Evolutionary conservation across 2,888 invertebrate genomes (phyloP), one percentile per base, ranked within the genome.

Genomic region (Tipula confusa): DNA sequence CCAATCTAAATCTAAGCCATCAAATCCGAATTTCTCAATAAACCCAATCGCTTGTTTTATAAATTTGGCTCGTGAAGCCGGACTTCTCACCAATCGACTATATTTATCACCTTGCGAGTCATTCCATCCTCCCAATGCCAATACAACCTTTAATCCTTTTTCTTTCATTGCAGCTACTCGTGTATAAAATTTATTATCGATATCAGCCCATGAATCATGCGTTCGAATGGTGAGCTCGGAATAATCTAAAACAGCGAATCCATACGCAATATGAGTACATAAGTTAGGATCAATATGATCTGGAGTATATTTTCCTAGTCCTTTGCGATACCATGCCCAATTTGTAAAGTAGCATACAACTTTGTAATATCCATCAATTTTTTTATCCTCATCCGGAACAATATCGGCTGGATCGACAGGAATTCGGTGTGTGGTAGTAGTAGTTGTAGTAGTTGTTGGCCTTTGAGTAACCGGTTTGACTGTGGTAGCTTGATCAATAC

Each of bases 71-170:
- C 97, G 92, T 0, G 95, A 93, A 0, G 92, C 88, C 0, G 95
- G 93, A 87, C 92, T 94, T 86, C 96, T 95, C 0, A 96, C 97
- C 28, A 97, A 88, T 84, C 94, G 92, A 29, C 96, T 96, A 89
- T 97, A 97, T 87, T 97, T 97, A 87, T 96, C 96, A 0, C 96
- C 96, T 38, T 93, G 94, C 0, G 97, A 97, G 88, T 98, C 97
- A 87, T 97, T 97, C 97, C 98, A 98, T 1, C 98, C 98, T n/a
- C 98, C 98, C 29, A 98, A 91, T 1, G 96, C 97, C 11, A 98
- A 89, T 0, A 95, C 93, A 0, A 97, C 96, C 88, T 97, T 98
- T 43, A 96, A 91, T 0, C 95, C 95, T 86, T 94, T 93, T 83
- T 93, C 91, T 87, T 95, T 97, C 86, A 94, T 93, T 0, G 92